Base-by-base conservation (phyloP, 2,113 vertebrate species). In the Dasyurus viverrinus region DNA sequence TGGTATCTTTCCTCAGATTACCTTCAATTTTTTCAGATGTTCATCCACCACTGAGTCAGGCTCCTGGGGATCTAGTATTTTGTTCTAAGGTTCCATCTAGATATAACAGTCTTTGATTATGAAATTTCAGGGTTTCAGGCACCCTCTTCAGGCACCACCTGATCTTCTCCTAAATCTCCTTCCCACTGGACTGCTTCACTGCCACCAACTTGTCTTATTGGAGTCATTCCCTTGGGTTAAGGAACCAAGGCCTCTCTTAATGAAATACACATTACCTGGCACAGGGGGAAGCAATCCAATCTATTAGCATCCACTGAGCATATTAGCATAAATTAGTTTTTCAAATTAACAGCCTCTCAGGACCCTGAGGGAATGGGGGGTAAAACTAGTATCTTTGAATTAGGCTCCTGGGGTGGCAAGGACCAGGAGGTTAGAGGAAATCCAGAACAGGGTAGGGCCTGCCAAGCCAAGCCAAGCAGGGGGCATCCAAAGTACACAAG, bases 191-290 rank as follows among this genome's bases (percentile, higher is more conserved):
- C 68, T 42, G 25, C 55, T 26, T 1, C 8, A 9, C 55, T 57
- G 25, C 55, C 27, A 5, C 68, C 68, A 84, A 42, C 68, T 84
- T 84, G 14, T 42, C 19, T 23, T 84, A 84, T 84, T 84, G 42
- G n/a, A 84, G 68, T 23, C 68, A 84, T n/a, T 84, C 68, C 68
- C 36, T 42, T 84, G 68, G 36, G 68, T 84, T 84, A 36, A 84
- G 68, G 68, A 84, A 84, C n/a, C 4, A 42, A 84, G 68, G 68
- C 36, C 68, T 84, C 68, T 42, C 36, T 84, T 84, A 84, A 84
- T 84, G 68, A 84, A 84, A 84, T n/a, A n/a, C 68, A 84, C 68
- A 84, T 84, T 84, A 84, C 68, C 68, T 84, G 68, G 68, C 68
- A 84, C 68, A 22, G 36, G 68, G 68, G 68, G 68, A 84, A 84